phyloP scores from a whole-genome alignment of 2,888 invertebrate species.

The Volucella zonaria region DNA sequence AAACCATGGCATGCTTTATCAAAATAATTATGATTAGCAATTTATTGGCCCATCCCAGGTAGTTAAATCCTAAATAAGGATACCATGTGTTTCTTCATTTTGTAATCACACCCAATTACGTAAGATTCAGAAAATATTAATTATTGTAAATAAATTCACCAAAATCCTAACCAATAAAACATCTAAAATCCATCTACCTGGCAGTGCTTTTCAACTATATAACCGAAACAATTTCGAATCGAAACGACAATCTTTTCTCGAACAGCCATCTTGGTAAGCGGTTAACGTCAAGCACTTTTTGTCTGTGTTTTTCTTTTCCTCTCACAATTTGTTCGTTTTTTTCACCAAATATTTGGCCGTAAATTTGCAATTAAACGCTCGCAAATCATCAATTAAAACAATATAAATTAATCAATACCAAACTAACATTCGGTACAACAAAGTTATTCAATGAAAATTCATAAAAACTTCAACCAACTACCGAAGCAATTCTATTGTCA shows the following conservation, averaged over 20 bases:
- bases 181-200: constrained; percentile 35
- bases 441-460: constrained; percentile 54
- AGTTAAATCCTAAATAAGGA: no score
- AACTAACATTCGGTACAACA: constrained; percentile 49
- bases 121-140: not conserved
- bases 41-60: no score
- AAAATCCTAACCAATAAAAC: not conserved
- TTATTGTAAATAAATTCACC: not conserved
- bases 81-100: no score
- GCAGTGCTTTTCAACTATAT: constrained; percentile 22
- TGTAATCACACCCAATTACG: no score
- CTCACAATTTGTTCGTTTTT: constrained; percentile 67
- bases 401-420: constrained; percentile 42
- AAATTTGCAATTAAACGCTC: constrained; percentile 46
- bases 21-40: no score
- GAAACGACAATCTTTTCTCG: constrained; percentile 56
- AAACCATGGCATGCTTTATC: no score
- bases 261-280: constrained; percentile 69
- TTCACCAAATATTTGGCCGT: constrained; percentile 58
- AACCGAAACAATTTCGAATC: constrained; percentile 28
- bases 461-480: constrained; percentile 39
- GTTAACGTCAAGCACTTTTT: constrained; percentile 70
- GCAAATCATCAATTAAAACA: constrained; percentile 44
- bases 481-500: constrained; percentile 36
- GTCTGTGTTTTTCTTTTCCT: constrained; percentile 72